These are phyloP conservation scores for Varecia variegata DNA, from an alignment of 2,797 vertebrate genomes.

Conservation along the genomic window DNA sequence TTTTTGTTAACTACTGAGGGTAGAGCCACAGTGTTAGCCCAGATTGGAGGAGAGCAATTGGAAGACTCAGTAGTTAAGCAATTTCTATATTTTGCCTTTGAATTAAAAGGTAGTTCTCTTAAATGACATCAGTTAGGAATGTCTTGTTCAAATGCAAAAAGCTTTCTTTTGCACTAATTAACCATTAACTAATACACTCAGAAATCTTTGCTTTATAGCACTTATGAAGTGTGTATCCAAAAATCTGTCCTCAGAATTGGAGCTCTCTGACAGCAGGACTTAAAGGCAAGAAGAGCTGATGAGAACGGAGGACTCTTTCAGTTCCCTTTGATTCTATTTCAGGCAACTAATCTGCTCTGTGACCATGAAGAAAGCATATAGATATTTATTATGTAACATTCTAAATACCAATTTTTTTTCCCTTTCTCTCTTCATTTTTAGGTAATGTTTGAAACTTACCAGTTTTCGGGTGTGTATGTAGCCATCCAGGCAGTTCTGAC, in stretches of 20 bases:
- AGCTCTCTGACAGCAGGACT: background rate
- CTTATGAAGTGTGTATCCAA: background rate
- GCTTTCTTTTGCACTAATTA: slow-evolving; percentile 14
- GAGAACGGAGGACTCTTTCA: background rate
- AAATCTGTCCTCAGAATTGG: background rate
- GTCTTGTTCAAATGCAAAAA: background rate
- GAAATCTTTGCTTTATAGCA: slow-evolving; percentile 31
- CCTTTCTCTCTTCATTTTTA: slow-evolving; percentile 71
- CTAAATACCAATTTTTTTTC: slow-evolving; percentile 15
- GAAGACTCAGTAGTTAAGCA: background rate
- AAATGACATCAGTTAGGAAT: background rate
- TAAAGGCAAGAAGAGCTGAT: background rate
- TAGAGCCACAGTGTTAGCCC: background rate
- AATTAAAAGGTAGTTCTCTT: slow-evolving; percentile 26
- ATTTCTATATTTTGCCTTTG: background rate
- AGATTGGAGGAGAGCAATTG: background rate
- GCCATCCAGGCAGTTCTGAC: slow-evolving; percentile 94
- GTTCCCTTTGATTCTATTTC: background rate
- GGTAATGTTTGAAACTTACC: slow-evolving; percentile 96
- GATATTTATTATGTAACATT: slow-evolving; percentile 17
- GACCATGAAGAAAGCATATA: background rate
- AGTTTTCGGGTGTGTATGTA: slow-evolving; percentile 93
- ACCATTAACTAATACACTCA: background rate
- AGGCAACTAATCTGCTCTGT: background rate
- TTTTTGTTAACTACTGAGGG: background rate